Base-by-base conservation (phyloP, 2,888 invertebrate species). In the Brenthis hecate region DNA sequence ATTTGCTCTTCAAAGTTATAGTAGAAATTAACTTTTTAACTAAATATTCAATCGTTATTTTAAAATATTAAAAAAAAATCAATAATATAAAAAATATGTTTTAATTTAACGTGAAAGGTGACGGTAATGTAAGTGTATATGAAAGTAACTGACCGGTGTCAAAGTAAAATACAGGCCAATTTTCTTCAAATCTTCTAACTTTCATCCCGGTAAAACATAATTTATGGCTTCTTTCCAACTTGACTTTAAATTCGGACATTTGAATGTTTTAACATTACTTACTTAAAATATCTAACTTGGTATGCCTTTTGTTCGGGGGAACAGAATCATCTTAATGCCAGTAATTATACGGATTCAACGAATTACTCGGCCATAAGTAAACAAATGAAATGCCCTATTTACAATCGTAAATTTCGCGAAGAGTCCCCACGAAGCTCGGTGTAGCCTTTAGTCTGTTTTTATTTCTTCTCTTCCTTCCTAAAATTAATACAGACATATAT, bases 351-450 rank as follows among this genome's bases (percentile, higher is more conserved):
- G 87, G 92, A 92, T 92, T 92, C 87, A 77, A 74, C 83, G 92
- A 92, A 92, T 92, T 92, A 91, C 91, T 92, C 87, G 88, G 85
- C 89, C 90, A 91, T 91, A 91, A 91, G 90, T 91, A 91, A 92
- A 91, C 90, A 91, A 87, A 87, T 85, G 84, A 83, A 86, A 89
- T 86, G 85, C 81, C 85, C 88, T 90, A 91, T 91, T 91, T 89
- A 89, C 88, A 89, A 90, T 89, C 91, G 91, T 91, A 88, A 91
- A 91, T 91, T 91, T 87, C 75, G 76, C 72, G 66, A 60, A 53
- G 63, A 50, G 56, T 57, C 66, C 53, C 66, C 56, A 66, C 84
- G 83, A 85, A 56, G 64, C 63, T 65, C 63, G 56, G 13, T n/a
- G 43, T 55, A 61, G 60, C 61, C 66, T 56, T 66, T 56, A 28